These are phyloP conservation scores for Cheirogaleus major DNA, from an alignment of 2,797 vertebrate genomes.

Conservation along the genomic window DNA sequence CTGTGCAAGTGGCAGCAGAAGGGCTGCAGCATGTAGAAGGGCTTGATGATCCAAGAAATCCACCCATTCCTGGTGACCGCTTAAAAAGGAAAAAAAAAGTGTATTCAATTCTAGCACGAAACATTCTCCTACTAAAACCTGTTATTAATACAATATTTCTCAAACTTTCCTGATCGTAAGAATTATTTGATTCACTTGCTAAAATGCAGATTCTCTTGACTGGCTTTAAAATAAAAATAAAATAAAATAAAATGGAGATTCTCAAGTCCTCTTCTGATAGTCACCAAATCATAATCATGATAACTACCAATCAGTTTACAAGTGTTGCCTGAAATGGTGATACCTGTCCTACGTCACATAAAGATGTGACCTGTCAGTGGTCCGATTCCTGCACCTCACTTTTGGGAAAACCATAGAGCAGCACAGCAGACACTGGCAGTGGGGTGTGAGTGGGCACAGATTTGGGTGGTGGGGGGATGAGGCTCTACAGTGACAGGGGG, in stretches of 20 bases:
- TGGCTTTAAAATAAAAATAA: too few relatives aligned
- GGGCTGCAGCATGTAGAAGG: neutral
- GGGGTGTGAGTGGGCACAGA: rapidly evolving
- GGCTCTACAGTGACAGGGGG: too few relatives aligned
- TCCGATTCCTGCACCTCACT: too few relatives aligned
- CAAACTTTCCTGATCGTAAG: neutral
- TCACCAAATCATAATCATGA: neutral
- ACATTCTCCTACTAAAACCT: neutral
- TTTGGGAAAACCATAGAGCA: neutral
- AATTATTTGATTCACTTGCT: neutral
- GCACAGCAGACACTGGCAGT: too few relatives aligned
- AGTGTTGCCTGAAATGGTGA: too few relatives aligned
- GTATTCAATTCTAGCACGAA: neutral
- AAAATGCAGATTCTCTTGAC: neutral
- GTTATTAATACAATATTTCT: neutral
- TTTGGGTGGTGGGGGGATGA: neutral
- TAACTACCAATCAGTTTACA: neutral
- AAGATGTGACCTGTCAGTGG: neutral
- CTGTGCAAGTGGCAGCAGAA: rapidly evolving
- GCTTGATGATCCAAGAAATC: neutral
- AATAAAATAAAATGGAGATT: neutral
- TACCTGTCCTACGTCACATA: neutral
- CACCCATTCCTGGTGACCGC: too few relatives aligned
- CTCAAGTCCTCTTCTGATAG: neutral
- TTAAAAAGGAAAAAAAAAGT: neutral